Percentiles rank a stretch among this genome's conserved stretches.
These are phyloP conservation scores for Drosophila borborema DNA, from an alignment of 2,888 invertebrate species.

Conservation along the genomic window DNA sequence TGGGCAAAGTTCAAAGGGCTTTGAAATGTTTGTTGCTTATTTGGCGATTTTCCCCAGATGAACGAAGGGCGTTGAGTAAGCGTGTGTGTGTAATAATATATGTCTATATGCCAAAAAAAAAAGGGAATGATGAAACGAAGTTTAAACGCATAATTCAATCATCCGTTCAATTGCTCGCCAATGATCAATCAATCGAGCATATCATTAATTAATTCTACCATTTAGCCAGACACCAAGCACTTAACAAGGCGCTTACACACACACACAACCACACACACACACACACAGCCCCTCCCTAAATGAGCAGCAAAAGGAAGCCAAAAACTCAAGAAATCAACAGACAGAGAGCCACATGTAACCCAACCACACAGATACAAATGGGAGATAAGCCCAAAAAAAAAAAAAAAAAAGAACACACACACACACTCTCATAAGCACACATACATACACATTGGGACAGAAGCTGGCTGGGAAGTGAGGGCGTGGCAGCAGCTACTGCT, in stretches of 20 bases:
- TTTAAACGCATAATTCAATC: conserved; percentile 71
- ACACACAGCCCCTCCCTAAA: background rate
- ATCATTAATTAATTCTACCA: conserved; percentile 75
- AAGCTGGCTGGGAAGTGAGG: background rate
- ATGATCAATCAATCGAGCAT: conserved; percentile 74
- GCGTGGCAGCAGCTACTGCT: conserved; percentile 8
- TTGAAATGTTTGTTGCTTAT: conserved; percentile 40
- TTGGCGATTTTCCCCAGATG: conserved; percentile 24
- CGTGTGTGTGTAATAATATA: background rate
- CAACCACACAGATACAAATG: conserved; percentile 47
- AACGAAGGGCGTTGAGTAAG: background rate
- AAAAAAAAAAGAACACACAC: conserved; percentile 3
- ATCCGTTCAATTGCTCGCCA: conserved; percentile 45
- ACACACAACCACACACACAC: background rate
- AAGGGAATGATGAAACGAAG: conserved; percentile 13
- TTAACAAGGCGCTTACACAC: conserved; percentile 40
- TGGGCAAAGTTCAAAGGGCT: conserved; percentile 70
- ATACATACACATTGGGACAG: background rate
- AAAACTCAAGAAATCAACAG: conserved; percentile 12
- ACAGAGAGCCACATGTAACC: conserved; percentile 2
- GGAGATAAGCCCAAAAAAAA: conserved; percentile 49
- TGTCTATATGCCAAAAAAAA: background rate
- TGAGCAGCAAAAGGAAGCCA: background rate
- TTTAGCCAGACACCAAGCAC: conserved; percentile 67
- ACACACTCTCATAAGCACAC: conserved; percentile 28